Evolutionary conservation across 2,888 invertebrate genomes (phyloP), one percentile per base, ranked within the genome.

Genomic region (Parasteatoda lunata): DNA sequence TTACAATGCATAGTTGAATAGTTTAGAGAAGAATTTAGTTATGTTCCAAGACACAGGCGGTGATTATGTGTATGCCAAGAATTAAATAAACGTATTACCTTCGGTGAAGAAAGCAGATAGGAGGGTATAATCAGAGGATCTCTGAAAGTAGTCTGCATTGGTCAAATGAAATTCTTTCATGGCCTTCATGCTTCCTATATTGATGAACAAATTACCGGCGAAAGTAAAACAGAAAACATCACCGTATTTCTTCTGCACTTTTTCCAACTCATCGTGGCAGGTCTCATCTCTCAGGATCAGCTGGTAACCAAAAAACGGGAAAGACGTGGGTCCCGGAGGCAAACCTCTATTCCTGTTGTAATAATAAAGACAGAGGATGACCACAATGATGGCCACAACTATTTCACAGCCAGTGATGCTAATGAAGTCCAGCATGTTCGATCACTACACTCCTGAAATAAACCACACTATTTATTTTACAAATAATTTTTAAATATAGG

Each of bases 301-400:
- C 49, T 88, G 81, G 76, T 89, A 88, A 11, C 90, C 90, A 5
- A 90, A 69, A 11, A 89, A 71, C 7, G 90, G 90, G 13, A 90
- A 66, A 1, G 89, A 89, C 45, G 9, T 77, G 5, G 90, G 89
- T 30, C 90, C 89, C 52, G 89, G 88, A 59, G 89, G 89, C 3
- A 85, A 45, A 6, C 49, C 73, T n/a, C 13, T 75, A 13, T 47
- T 45, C 45, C 6, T 73, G 13, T 52, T 3, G 48, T 30, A 30
- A 30, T 30, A 30, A 30, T 30, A 30, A 30, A 30, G 30, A 30
- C 30, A 30, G 30, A 30, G 30, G 30, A 30, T 30, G 30, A 30
- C 30, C 30, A 30, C 30, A 30, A 30, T 30, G 30, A 30, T 30
- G 30, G 30, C 30, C 30, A 30, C 30, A 30, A 30, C 30, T 30